These are phyloP conservation scores for Graphium colonna DNA, from an alignment of 2,888 invertebrate species.

Conservation along the genomic window DNA sequence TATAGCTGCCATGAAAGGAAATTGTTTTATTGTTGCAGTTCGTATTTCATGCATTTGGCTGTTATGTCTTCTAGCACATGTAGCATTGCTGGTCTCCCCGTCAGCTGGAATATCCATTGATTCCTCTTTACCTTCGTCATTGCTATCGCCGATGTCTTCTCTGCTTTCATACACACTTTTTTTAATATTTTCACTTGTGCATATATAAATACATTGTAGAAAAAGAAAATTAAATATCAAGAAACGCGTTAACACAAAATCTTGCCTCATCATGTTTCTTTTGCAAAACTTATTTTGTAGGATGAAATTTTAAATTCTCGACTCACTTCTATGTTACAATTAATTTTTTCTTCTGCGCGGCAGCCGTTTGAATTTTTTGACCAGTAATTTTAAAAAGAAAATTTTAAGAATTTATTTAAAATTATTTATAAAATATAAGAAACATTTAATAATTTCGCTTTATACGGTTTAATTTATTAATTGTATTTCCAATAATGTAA, in stretches of 20 bases:
- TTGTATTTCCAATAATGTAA: no score
- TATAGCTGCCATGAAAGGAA: slow-evolving; percentile 64
- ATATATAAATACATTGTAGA: slow-evolving; percentile 37
- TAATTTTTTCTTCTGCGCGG: slow-evolving; percentile 26
- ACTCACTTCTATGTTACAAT: slow-evolving; percentile 45
- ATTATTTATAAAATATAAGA: no score
- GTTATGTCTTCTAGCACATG: slow-evolving; percentile 57
- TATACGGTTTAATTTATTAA: no score
- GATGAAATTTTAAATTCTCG: slow-evolving; percentile 43
- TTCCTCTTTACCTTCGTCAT: slow-evolving; percentile 57
- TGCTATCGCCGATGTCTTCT: slow-evolving; percentile 54
- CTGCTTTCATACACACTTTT: slow-evolving; percentile 60
- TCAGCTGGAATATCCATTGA: slow-evolving; percentile 56
- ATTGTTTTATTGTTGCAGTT: slow-evolving; percentile 47
- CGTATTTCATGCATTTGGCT: slow-evolving; percentile 60
- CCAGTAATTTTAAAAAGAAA: slow-evolving; percentile 14
- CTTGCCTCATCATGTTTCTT: slow-evolving; percentile 39
- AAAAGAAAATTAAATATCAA: slow-evolving; percentile 42
- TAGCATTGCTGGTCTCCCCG: slow-evolving; percentile 38
- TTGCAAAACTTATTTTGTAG: slow-evolving; percentile 25
- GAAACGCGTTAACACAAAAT: slow-evolving; percentile 39
- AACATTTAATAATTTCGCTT: no score
- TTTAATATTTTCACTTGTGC: slow-evolving; percentile 52
- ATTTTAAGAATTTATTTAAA: no score
- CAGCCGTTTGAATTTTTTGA: not conserved